Evolutionary conservation across 1,140 invertebrate genomes (phyloP).

Genomic region (Chironomus tepperi): DNA sequence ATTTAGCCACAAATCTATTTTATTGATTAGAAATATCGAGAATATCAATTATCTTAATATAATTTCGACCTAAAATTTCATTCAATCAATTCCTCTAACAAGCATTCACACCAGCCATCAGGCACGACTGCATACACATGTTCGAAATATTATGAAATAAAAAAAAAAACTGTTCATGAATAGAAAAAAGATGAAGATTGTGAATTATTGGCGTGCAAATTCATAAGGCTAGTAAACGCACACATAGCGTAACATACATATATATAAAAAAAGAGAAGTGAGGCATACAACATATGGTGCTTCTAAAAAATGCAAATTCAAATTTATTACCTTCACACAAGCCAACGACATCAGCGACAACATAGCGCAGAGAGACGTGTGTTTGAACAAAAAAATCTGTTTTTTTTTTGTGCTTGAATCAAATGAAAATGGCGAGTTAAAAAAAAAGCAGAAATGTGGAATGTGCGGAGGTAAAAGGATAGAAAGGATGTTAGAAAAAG

Average conservation of each 20-base stretch:
- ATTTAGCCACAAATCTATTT: no score
- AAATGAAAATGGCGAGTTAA: not conserved
- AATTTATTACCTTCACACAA: slow-evolving; percentile 23
- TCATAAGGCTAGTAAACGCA: not conserved
- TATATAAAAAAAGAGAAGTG: not conserved
- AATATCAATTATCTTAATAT: no score
- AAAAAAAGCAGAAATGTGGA: not conserved
- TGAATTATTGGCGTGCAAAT: not conserved
- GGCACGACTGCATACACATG: no score
- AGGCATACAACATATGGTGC: not conserved
- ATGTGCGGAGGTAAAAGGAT: not conserved
- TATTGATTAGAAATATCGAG: no score
- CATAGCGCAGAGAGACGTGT: not conserved
- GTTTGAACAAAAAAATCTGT: not conserved
- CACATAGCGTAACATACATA: not conserved
- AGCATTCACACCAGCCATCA: no score
- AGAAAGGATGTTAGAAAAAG: not conserved
- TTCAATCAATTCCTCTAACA: no score
- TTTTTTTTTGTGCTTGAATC: not conserved
- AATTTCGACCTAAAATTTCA: no score
- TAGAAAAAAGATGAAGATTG: not conserved
- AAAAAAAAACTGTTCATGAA: no score
- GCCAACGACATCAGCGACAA: not conserved
- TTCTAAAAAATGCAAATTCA: slow-evolving; percentile 22
- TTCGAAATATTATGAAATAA: no score